Percentiles rank a stretch among this genome's conserved stretches.
These are phyloP conservation scores for Idaea aversata DNA, from an alignment of 2,888 invertebrate species.

Conservation along the genomic window DNA sequence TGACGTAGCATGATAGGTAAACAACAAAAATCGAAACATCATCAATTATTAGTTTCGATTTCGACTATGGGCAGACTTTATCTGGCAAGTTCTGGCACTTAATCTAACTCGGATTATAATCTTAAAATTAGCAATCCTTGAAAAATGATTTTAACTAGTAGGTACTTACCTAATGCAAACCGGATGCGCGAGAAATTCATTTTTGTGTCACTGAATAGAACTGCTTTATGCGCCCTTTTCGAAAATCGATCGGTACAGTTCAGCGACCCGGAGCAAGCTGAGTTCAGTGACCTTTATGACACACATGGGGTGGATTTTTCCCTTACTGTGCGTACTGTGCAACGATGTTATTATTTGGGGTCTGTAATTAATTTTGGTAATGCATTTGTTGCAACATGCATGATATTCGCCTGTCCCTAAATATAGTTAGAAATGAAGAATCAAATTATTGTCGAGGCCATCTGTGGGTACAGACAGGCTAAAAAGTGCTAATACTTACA, in stretches of 20 bases:
- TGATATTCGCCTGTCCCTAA: background rate
- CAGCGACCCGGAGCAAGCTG: constrained; percentile 20
- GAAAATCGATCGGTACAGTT: constrained; percentile 12
- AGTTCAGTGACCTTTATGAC: constrained; percentile 36
- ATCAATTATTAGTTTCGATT: no score
- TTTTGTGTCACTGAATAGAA: background rate
- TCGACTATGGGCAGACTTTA: no score
- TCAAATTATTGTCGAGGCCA: background rate
- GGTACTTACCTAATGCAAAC: no score
- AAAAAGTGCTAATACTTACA: background rate
- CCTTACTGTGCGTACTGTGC: background rate
- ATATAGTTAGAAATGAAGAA: background rate
- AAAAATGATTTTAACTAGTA: no score
- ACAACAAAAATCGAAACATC: no score
- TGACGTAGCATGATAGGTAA: no score
- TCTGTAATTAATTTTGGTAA: background rate
- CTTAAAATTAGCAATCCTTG: no score
- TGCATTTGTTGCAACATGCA: background rate
- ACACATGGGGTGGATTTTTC: constrained; percentile 3
- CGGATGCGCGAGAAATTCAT: background rate
- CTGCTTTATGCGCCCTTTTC: background rate
- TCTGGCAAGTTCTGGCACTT: no score
- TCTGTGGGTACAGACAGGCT: background rate
- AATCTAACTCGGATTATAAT: no score
- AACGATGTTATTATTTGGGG: background rate